These are phyloP conservation scores for Pseudomugil gertrudae DNA, from an alignment of 2,797 vertebrate species.

Conservation along the genomic window DNA sequence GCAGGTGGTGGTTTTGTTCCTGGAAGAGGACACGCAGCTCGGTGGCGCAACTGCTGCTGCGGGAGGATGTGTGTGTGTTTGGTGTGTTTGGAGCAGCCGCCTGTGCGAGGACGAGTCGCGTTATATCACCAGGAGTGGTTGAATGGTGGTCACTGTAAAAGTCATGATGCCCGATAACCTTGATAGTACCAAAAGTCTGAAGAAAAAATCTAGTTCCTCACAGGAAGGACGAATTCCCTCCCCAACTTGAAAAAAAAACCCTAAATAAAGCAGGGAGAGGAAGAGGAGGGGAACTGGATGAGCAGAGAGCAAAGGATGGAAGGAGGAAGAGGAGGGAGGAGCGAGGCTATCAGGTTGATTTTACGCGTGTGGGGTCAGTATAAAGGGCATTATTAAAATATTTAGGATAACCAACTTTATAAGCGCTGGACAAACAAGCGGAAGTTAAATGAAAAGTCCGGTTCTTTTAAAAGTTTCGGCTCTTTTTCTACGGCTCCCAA, in stretches of 20 bases:
- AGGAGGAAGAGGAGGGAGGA: slow-evolving; percentile 42
- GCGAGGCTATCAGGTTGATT: slow-evolving; percentile 44
- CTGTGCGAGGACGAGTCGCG: slow-evolving; percentile 24
- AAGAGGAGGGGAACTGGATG: slow-evolving; percentile 36
- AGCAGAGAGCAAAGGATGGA: slow-evolving; percentile 53
- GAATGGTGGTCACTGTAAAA: slow-evolving; percentile 49
- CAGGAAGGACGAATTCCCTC: slow-evolving; percentile 7
- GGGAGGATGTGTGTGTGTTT: background rate
- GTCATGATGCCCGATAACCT: slow-evolving; percentile 58
- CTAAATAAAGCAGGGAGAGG: slow-evolving; percentile 9
- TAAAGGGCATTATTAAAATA: background rate
- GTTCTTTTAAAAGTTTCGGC: background rate
- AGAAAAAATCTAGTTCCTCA: background rate
- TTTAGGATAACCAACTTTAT: too few species aligned
- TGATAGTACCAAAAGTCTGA: slow-evolving; percentile 2
- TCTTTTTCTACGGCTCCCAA: background rate
- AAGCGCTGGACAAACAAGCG: background rate
- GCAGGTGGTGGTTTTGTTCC: slow-evolving; percentile 67
- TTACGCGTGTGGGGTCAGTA: background rate
- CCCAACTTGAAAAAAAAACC: background rate
- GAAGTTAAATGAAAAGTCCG: background rate
- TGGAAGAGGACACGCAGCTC: slow-evolving; percentile 22
- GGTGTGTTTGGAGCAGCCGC: background rate
- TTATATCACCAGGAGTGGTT: slow-evolving; percentile 34
- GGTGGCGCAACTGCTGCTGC: background rate